Evolutionary conservation across 2,797 vertebrate species (phyloP).

Genomic region (Enteromius radiatus): DNA sequence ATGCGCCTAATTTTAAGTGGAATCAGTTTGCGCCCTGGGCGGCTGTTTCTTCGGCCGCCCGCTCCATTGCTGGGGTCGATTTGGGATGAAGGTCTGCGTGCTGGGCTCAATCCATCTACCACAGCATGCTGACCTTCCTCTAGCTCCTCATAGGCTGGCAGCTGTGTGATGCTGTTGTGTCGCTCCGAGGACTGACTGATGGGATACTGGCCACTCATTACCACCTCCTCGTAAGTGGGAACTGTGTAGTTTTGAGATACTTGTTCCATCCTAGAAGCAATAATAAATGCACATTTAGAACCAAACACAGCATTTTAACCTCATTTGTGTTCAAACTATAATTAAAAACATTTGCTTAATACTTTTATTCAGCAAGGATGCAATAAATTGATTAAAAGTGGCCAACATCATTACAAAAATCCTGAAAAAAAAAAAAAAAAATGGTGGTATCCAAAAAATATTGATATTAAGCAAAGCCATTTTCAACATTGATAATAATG

Average conservation of each 20-base stretch:
- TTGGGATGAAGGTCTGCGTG: constrained; percentile 4
- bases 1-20: constrained; percentile 90
- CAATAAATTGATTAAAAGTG: not conserved
- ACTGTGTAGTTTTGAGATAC: constrained; percentile 82
- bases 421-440: not conserved
- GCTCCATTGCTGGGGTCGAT: constrained; percentile 49
- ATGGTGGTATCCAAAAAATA: not conserved
- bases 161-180: constrained; percentile 78
- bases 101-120: not conserved
- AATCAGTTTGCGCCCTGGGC: constrained; percentile 80
- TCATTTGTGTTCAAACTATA: not conserved
- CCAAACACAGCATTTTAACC: not conserved
- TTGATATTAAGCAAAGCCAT: not conserved
- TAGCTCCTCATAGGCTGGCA: constrained; percentile 94
- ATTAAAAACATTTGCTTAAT: not conserved
- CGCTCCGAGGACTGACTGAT: constrained; percentile 74
- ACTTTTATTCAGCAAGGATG: not conserved
- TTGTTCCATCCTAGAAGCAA: constrained; percentile 70
- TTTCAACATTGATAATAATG: not conserved
- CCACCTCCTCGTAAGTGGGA: constrained; percentile 93
- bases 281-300: constrained; percentile 17
- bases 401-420: not conserved
- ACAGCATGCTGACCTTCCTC: constrained; percentile 61
- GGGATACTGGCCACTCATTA: constrained; percentile 80
- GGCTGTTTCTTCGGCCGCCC: constrained; percentile 67